Base-by-base conservation (phyloP, 2,888 invertebrate species). In the Hirtodrosophila trivittata region DNA sequence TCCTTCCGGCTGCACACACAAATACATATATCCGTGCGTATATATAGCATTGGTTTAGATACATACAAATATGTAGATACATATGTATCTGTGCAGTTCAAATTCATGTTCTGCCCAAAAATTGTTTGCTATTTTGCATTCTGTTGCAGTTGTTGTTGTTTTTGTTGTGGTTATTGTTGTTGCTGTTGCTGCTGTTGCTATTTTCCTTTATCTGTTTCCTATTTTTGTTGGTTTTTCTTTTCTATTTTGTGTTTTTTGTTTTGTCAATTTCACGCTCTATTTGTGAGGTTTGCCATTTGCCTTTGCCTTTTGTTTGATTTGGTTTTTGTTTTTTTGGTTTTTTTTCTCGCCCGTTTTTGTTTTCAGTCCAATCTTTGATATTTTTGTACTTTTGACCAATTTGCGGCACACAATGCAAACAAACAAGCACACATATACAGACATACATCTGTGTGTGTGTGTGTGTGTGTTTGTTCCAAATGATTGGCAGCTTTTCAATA, bases 401-500 rank as follows among this genome's bases (percentile, higher is more conserved):
- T 80, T 83, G 84, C 75, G 80, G 83, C 83, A 66, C 77, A 77
- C 78, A 80, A 76, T 82, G 80, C 71, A 80, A 77, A 80, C 77
- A 78, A 80, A 67, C 77, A 68, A 62, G 43, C 63, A 51, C 18
- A 43, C 38, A 52, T 10, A 46, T 26, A 56, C 28, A 60, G n/a
- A 56, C 13, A 32, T 42, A 59, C 1, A 25, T 8, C 18, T 54
- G 16, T 41, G 10, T 35, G 5, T 41, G 42, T 63, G 28, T 66
- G 32, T 39, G 25, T 60, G 28, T 51, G 18, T 54, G 45, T 39
- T 6, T 26, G 49, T 7, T 60, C 47, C 70, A 69, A 75, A 85
- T 80, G 82, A 82, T 82, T 85, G 85, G 77, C 82, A 83, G 85
- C 77, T 73, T 80, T 82, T 77, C 83, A 82, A 85, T 75, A 77